Percentiles rank a stretch among this genome's conserved stretches.
phyloP scores from a whole-genome alignment of 2,797 vertebrate species.

The Echeneis naucrates region DNA sequence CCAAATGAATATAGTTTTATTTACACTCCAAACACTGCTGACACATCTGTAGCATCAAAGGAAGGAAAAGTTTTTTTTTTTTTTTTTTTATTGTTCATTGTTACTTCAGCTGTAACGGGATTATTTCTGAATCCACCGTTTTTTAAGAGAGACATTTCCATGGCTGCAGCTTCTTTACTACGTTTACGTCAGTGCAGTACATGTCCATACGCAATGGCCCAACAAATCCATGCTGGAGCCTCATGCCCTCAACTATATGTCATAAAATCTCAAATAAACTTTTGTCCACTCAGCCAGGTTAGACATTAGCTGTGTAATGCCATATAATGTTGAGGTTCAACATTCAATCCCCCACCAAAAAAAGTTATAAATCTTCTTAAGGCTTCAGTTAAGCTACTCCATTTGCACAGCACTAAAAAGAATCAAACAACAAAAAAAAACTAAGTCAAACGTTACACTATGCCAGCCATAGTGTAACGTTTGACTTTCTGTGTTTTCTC shows the following conservation, averaged over 20 bases:
- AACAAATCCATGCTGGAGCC: constrained; percentile 2
- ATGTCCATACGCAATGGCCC: not conserved
- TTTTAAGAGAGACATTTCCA: not conserved
- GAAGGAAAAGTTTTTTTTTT: not conserved
- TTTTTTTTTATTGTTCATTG: too few relatives aligned
- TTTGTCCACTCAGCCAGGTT: constrained; percentile 7
- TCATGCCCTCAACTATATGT: not conserved
- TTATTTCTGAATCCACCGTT: not conserved
- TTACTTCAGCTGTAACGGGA: not conserved
- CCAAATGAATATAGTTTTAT: not conserved
- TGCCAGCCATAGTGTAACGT: too few relatives aligned
- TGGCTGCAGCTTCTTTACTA: not conserved
- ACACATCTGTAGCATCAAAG: constrained; percentile 7
- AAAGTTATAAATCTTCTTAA: not conserved
- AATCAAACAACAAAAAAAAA: not conserved
- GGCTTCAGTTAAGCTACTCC: not conserved
- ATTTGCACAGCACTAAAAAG: not conserved
- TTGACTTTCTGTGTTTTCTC: too few relatives aligned
- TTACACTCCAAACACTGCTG: not conserved
- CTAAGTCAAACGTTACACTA: not conserved
- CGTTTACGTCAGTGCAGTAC: too few relatives aligned
- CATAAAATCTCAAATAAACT: constrained; percentile 13
- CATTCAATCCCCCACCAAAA: too few relatives aligned
- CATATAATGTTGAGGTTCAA: not conserved
- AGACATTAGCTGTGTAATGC: not conserved